Percentiles rank a stretch among this genome's conserved stretches.
phyloP scores from a whole-genome alignment of 1,140 invertebrate species.

The Steinernema khuongi region DNA sequence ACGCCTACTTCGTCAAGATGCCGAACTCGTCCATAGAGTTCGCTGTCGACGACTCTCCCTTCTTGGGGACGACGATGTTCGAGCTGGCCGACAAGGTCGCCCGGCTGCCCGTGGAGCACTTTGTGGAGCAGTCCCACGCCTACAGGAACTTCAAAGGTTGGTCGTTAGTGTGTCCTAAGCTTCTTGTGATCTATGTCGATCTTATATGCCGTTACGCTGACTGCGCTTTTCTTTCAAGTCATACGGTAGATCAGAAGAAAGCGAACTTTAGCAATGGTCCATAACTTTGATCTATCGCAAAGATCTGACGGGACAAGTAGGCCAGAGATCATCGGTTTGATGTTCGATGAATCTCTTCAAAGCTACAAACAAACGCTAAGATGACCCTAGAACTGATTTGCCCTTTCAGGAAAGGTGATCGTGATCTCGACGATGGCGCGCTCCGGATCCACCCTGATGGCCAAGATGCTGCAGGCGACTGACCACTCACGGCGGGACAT shows the following conservation, averaged over 20 bases:
- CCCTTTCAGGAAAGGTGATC: conserved; percentile 7
- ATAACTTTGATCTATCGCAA: no score
- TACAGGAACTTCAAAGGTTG: background rate
- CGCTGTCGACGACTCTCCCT: background rate
- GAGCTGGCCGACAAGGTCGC: background rate
- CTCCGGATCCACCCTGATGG: background rate
- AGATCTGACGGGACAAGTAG: no score
- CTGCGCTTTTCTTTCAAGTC: no score
- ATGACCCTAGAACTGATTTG: no score
- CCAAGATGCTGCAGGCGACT: background rate
- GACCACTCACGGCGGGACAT: background rate
- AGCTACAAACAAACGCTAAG: no score
- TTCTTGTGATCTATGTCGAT: no score
- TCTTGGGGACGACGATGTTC: background rate
- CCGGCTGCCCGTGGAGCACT: background rate
- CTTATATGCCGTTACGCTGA: no score
- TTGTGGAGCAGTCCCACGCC: background rate
- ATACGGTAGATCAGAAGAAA: no score
- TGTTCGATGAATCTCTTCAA: no score
- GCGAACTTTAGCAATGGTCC: no score
- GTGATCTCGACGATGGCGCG: background rate
- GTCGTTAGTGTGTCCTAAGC: no score
- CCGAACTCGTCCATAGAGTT: conserved; percentile 1
- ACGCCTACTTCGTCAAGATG: conserved; percentile 7
- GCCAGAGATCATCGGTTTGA: no score